Evolutionary conservation across 2,113 vertebrate species (phyloP).

Genomic region (Scatophagus argus): DNA sequence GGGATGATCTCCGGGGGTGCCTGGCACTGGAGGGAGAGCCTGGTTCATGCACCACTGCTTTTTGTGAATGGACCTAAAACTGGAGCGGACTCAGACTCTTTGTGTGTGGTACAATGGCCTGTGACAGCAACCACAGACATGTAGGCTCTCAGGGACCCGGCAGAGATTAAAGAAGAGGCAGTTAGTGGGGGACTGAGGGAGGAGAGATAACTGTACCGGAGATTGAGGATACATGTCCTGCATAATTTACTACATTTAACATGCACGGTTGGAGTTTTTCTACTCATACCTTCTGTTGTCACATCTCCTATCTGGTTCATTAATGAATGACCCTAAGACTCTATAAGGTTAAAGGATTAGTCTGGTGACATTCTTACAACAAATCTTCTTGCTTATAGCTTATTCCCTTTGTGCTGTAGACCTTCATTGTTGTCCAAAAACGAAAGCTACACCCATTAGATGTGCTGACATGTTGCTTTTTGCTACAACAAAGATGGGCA

Average conservation of each 20-base stretch:
- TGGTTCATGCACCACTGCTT: constrained; percentile 65
- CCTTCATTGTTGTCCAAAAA: neutral
- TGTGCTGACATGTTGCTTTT: neutral
- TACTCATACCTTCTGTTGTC: neutral
- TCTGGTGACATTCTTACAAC: neutral
- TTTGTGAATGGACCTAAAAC: constrained; percentile 73
- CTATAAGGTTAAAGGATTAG: neutral
- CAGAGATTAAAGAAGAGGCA: constrained; percentile 47
- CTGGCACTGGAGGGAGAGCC: constrained; percentile 64
- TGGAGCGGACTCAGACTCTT: constrained; percentile 72
- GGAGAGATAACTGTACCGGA: constrained; percentile 22
- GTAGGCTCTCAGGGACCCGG: constrained; percentile 52
- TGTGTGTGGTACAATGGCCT: constrained; percentile 78
- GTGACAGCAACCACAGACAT: constrained; percentile 71
- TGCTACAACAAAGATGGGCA: no score
- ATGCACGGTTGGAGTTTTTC: neutral
- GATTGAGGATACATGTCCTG: constrained; percentile 8
- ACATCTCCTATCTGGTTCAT: neutral
- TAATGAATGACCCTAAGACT: no score
- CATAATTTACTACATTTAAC: neutral
- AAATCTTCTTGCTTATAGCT: neutral
- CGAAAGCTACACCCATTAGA: neutral
- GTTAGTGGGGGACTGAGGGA: constrained; percentile 21
- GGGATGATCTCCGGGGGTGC: constrained; percentile 52
- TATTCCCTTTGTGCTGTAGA: neutral